A percentile compares a stretch with the other conserved stretches of the same genome.
These are phyloP conservation scores for Odocoileus virginianus DNA, from an alignment of 2,113 vertebrate genomes.

Conservation along the genomic window DNA sequence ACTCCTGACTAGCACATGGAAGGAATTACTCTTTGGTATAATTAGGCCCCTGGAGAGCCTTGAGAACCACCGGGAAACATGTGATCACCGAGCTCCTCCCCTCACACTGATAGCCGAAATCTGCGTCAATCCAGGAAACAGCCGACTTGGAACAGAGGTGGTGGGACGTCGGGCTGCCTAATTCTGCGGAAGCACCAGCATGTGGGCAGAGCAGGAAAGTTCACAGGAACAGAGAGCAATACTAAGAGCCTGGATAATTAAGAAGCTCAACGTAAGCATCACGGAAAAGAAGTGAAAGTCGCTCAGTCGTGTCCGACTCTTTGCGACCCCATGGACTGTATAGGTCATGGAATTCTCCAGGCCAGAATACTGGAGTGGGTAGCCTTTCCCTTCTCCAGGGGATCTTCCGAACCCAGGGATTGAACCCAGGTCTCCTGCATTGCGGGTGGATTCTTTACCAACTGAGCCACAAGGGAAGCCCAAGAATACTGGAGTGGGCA, in stretches of 20 bases:
- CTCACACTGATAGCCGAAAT: background rate
- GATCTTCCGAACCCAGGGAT: background rate
- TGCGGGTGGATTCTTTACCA: accelerated
- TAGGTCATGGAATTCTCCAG: background rate
- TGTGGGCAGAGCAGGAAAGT: background rate
- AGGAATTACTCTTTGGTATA: background rate
- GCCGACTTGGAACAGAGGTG: background rate
- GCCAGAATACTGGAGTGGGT: background rate
- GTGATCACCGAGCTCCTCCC: background rate
- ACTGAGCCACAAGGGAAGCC: background rate
- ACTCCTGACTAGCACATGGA: background rate
- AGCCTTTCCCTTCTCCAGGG: background rate
- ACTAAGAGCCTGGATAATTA: background rate
- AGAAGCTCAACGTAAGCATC: background rate
- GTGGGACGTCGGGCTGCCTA: background rate
- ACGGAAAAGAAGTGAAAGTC: background rate
- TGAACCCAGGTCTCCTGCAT: background rate
- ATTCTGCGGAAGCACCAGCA: background rate
- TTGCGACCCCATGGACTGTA: background rate
- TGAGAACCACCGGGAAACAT: background rate
- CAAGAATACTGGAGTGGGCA: background rate
- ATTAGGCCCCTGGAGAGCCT: background rate
- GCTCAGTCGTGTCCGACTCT: accelerated
- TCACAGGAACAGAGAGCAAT: background rate
- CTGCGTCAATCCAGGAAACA: background rate